phyloP scores from a whole-genome alignment of 2,797 vertebrate genomes.

The Pempheris klunzingeri region DNA sequence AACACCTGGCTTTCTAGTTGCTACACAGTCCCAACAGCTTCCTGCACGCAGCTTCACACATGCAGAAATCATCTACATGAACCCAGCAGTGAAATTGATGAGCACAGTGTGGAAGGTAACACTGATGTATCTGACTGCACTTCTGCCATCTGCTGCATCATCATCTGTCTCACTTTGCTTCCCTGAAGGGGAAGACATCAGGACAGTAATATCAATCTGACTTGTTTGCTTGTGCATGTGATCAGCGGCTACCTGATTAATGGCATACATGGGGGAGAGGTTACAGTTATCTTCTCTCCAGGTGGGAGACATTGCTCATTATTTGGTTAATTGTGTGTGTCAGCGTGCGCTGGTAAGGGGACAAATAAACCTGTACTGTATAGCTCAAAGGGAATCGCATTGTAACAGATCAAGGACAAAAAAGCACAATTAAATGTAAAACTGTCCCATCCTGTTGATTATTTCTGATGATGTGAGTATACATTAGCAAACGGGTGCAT shows the following conservation, averaged over 20 bases:
- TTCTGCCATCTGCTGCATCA: conserved; percentile 34
- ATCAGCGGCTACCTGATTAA: conserved; percentile 30
- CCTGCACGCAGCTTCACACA: not conserved
- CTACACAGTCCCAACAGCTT: not conserved
- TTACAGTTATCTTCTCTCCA: not conserved
- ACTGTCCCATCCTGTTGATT: not conserved
- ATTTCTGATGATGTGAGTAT: not conserved
- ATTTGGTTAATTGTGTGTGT: not conserved
- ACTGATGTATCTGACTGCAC: conserved; percentile 10
- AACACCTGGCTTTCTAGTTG: not conserved
- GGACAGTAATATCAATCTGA: conserved; percentile 45
- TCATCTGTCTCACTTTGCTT: conserved; percentile 55
- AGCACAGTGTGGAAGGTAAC: conserved; percentile 1
- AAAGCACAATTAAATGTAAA: no score
- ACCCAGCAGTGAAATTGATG: not conserved
- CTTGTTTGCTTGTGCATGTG: conserved; percentile 17
- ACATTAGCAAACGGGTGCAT: not conserved
- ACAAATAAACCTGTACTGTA: not conserved
- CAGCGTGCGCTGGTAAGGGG: not conserved
- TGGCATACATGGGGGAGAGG: conserved; percentile 3
- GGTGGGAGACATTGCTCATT: conserved; percentile 15
- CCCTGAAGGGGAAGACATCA: conserved; percentile 17
- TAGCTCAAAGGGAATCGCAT: not conserved
- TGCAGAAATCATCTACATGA: not conserved
- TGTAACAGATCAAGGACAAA: not conserved